A percentile compares a stretch with the other conserved stretches of the same genome.
Conservation (phyloP, 2,888 invertebrate species). For the Melinaea menophilus region DNA sequence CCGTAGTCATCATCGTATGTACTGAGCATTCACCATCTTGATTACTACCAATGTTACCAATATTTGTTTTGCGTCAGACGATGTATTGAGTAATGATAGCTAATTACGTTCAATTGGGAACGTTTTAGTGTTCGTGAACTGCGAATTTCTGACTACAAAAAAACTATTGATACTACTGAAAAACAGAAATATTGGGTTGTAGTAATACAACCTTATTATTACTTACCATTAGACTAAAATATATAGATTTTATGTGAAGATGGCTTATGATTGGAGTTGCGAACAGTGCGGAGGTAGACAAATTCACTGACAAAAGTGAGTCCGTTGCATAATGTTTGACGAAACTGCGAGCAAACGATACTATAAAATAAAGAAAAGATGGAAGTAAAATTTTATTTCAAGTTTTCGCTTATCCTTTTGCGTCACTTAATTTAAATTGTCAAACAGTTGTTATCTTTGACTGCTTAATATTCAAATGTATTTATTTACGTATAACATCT, state of each 20-base stretch:
- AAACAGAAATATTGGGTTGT: no score
- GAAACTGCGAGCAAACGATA: no score
- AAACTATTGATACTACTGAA: no score
- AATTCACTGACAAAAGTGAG: no score
- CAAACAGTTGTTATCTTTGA: background rate
- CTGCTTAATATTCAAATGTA: no score
- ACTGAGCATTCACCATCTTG: conserved; percentile 2
- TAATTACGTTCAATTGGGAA: conserved; percentile 22
- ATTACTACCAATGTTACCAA: conserved; percentile 12
- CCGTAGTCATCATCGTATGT: background rate
- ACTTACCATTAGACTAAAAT: no score
- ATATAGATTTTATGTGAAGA: no score
- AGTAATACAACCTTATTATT: no score
- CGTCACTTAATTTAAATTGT: conserved; percentile 9
- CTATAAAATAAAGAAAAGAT: no score
- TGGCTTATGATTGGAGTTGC: background rate
- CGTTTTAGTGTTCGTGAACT: conserved; percentile 6
- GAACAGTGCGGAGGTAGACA: background rate
- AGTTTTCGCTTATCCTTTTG: background rate
- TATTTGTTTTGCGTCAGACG: conserved; percentile 18
- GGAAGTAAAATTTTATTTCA: background rate
- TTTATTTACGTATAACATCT: no score
- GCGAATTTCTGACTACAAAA: background rate
- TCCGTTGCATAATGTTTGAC: no score
- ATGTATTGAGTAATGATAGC: conserved; percentile 20